These are phyloP conservation scores for Ptilonorhynchus violaceus DNA, from an alignment of 2,113 vertebrate species.

Conservation along the genomic window DNA sequence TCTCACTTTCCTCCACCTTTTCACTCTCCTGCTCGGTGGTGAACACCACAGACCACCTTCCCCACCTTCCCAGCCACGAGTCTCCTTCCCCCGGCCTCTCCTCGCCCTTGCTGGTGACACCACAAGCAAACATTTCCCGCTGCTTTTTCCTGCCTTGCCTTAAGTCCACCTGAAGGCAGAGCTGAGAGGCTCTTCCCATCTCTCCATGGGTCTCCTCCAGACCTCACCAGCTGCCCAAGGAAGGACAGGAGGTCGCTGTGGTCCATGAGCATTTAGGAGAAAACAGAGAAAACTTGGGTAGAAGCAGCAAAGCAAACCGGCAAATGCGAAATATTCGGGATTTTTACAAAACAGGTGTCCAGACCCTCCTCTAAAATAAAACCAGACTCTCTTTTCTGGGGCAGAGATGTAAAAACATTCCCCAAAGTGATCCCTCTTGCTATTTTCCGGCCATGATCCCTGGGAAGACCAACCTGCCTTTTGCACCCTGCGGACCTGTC, in stretches of 20 bases:
- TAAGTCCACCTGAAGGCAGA: background rate
- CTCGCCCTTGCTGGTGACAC: background rate
- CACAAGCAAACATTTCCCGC: background rate
- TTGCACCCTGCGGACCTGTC: background rate
- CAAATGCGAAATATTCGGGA: background rate
- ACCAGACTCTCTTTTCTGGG: background rate
- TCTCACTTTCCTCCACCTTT: background rate
- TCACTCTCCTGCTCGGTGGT: background rate
- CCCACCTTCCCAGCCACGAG: background rate
- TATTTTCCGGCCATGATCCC: fast-evolving
- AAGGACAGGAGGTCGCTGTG: fast-evolving
- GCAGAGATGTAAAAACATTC: background rate
- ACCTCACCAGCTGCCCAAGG: fast-evolving
- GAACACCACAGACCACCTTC: background rate
- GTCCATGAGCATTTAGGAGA: background rate
- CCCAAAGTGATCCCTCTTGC: background rate
- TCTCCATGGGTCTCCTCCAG: background rate
- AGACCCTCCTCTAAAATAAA: background rate
- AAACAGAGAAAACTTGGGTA: background rate
- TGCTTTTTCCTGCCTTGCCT: background rate
- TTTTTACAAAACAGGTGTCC: background rate
- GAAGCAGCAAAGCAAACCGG: background rate
- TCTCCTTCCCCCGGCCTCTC: background rate
- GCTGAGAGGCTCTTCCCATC: background rate
- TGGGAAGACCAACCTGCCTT: background rate